Evolutionary conservation across 2,113 vertebrate genomes (phyloP).

Genomic region (Ictalurus punctatus): DNA sequence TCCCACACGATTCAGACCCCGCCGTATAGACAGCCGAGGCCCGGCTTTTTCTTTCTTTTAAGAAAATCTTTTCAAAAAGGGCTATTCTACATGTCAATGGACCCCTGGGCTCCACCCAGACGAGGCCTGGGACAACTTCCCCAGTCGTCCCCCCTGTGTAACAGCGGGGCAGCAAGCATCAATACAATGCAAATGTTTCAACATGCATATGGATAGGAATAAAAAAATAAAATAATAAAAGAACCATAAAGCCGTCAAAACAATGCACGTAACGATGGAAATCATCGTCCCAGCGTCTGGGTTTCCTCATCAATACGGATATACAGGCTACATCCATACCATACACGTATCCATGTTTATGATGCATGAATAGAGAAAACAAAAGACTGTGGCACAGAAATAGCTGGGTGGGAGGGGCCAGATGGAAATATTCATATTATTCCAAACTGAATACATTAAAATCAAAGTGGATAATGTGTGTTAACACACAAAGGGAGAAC

Average conservation of each 20-base stretch:
- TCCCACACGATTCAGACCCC: not conserved
- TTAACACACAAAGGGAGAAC: not conserved
- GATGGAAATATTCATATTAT: not conserved
- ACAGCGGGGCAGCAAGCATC: not conserved
- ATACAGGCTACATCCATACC: not conserved
- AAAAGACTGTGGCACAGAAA: not conserved
- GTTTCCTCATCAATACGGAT: not conserved
- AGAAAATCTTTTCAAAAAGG: not conserved
- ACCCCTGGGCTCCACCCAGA: not conserved
- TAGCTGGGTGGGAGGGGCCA: not conserved
- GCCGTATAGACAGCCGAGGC: not conserved
- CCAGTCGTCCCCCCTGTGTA: not conserved
- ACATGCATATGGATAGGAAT: slow-evolving; percentile 9
- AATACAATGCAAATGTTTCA: not conserved
- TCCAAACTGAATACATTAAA: not conserved
- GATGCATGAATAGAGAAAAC: not conserved
- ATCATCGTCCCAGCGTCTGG: not conserved
- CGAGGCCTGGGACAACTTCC: not conserved
- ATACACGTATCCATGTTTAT: not conserved
- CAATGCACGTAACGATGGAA: not conserved
- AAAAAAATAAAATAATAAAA: not conserved
- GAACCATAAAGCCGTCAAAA: not conserved
- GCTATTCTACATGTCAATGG: slow-evolving; percentile 19
- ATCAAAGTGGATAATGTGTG: too few species aligned
- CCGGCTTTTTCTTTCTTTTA: not conserved